phyloP scores from a whole-genome alignment of 2,888 invertebrate genomes.

The Panzeria rudis region DNA sequence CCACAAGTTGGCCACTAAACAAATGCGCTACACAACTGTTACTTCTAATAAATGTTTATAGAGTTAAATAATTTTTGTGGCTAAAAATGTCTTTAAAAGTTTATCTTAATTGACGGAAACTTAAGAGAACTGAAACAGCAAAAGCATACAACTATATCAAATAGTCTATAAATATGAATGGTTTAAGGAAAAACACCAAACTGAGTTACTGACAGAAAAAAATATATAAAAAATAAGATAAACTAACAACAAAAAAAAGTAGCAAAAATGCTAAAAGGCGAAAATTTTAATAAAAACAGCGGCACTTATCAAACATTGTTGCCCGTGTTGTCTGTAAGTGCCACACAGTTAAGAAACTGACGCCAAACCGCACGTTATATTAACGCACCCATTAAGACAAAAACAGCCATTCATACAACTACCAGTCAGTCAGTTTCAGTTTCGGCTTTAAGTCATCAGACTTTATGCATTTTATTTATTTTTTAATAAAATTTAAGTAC shows the following conservation, averaged over 20 bases:
- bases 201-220: slow-evolving; percentile 26
- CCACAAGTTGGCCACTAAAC: not conserved
- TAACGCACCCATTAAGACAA: slow-evolving; percentile 64
- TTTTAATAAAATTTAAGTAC: slow-evolving; percentile 21
- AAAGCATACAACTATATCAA: slow-evolving; percentile 47
- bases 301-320: slow-evolving; percentile 67
- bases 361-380: slow-evolving; percentile 65
- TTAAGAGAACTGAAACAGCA: not conserved
- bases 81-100: slow-evolving; percentile 39
- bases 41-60: slow-evolving; percentile 32
- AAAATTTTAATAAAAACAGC: slow-evolving; percentile 55
- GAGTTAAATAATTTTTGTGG: slow-evolving; percentile 38
- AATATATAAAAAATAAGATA: slow-evolving; percentile 35
- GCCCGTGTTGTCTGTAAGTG: slow-evolving; percentile 42
- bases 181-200: slow-evolving; percentile 36
- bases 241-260: slow-evolving; percentile 51
- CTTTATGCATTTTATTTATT: slow-evolving; percentile 60
- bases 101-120: slow-evolving; percentile 62
- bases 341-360: slow-evolving; percentile 52
- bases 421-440: slow-evolving; percentile 10
- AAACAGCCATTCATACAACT: slow-evolving; percentile 7
- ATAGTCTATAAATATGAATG: slow-evolving; percentile 59
- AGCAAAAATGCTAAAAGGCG: slow-evolving; percentile 61
- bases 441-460: slow-evolving; percentile 48
- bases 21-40: slow-evolving; percentile 15